Evolutionary conservation across 2,797 vertebrate species (phyloP).

Genomic region (Heteromormyrus szaboi): DNA sequence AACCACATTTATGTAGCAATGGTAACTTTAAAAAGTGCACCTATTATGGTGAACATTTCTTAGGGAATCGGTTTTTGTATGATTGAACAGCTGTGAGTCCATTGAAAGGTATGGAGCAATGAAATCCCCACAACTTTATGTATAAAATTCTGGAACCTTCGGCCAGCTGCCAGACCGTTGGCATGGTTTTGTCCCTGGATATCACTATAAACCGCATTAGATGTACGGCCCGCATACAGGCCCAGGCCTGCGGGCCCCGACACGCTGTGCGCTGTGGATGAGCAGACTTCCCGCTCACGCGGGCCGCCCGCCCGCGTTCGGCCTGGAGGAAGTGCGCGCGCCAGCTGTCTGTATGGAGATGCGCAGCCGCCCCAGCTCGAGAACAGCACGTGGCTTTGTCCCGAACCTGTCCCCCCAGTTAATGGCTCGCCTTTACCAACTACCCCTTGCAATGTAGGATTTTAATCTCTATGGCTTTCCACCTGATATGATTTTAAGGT

Average conservation of each 20-base stretch:
- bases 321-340: neutral
- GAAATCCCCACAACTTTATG: neutral
- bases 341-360: neutral
- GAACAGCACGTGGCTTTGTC: neutral
- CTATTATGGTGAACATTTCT: neutral
- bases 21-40: neutral
- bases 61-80: neutral
- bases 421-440: neutral
- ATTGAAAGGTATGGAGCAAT: neutral
- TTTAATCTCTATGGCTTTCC: neutral
- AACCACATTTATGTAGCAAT: neutral
- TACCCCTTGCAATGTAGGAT: neutral
- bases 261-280: neutral
- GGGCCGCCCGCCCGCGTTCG: neutral
- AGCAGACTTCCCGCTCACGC: neutral
- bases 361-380: neutral
- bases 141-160: neutral
- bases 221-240: neutral
- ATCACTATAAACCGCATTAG: neutral
- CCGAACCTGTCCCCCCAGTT: neutral
- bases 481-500: neutral
- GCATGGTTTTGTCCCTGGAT: neutral
- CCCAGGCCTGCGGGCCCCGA: neutral
- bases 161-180: neutral
- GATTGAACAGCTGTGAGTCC: neutral